Evolutionary conservation across 2,888 invertebrate species (phyloP), one percentile per base, ranked within the genome.

Genomic region (Liopterus haemorrhoidalis): DNA sequence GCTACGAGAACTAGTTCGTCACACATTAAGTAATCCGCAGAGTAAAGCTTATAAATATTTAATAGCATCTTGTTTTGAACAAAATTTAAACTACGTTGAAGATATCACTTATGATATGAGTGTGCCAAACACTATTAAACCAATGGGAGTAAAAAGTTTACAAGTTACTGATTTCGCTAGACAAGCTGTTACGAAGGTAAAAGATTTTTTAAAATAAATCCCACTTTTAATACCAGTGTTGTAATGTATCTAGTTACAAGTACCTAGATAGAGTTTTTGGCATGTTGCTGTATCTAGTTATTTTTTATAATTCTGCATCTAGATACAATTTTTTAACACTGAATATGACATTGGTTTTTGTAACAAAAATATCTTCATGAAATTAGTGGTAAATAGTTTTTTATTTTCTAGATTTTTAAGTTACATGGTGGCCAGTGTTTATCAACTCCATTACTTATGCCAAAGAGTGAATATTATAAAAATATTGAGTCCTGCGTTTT

Each of bases 61-160:
- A 19, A 74, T 85, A 1, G 71, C 71, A 3, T 72, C 74, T 18
- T 79, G 78, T 57, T 76, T 79, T 51, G 69, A 69, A 31, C 75
- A 75, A 59, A 63, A 65, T 5, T 47, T 65, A n/a, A 61, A 63
- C 12, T 54, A 56, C n/a, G 65, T 63, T 9, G 85, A 83, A 57
- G 88, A 94, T 59, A 81, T 86, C 35, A 85, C 87, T 0, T 95
- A 88, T 65, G 88, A 93, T 57, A 74, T 79, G 61, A 81, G 78
- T 54, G 59, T 71, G 21, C 60, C 67, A 9, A 60, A 61, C n/a
- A 63, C 68, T 22, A 63, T 63, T 4, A n/a, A n/a, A n/a, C 66
- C 69, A 1, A 65, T 65, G 6, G 64, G 65, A 49, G 64, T 65
- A 0, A 67, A 63, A 46, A 58, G 67, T 3, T 65, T 70, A 39